phyloP scores from a whole-genome alignment of 2,888 invertebrate species.

The Dynastes maya region DNA sequence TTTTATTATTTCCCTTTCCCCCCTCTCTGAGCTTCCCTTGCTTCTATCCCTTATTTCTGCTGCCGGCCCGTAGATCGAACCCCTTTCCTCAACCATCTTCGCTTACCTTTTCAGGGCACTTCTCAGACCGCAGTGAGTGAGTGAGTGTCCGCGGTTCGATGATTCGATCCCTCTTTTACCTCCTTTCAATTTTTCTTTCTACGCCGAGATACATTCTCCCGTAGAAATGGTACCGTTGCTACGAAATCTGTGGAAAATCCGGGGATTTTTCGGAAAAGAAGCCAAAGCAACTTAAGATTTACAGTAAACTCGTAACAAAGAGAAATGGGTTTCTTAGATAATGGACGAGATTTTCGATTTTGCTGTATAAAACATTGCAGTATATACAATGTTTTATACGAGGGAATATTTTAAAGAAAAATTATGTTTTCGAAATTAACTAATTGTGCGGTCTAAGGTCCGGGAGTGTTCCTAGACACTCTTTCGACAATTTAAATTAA shows the following conservation, averaged over 20 bases:
- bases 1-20: conserved; percentile 19
- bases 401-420: too few relatives aligned
- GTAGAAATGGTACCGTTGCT: not conserved
- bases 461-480: too few relatives aligned
- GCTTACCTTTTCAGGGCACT: not conserved
- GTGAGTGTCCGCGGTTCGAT: not conserved
- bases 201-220: not conserved
- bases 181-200: conserved; percentile 12
- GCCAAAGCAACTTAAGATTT: too few relatives aligned
- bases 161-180: not conserved
- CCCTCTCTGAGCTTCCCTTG: not conserved
- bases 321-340: not conserved
- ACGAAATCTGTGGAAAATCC: not conserved
- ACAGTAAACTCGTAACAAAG: too few relatives aligned
- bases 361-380: too few relatives aligned
- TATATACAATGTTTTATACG: too few relatives aligned
- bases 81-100: not conserved
- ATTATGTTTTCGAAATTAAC: too few relatives aligned
- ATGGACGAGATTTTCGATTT: not conserved
- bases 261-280: too few relatives aligned
- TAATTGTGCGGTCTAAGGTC: too few relatives aligned
- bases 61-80: not conserved
- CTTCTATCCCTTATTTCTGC: not conserved
- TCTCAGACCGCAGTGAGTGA: conserved; percentile 6
- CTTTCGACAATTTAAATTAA: too few relatives aligned